Evolutionary conservation across 2,797 vertebrate genomes (phyloP), one percentile per base, ranked within the genome.

Genomic region (Centroberyx gerrardi): DNA sequence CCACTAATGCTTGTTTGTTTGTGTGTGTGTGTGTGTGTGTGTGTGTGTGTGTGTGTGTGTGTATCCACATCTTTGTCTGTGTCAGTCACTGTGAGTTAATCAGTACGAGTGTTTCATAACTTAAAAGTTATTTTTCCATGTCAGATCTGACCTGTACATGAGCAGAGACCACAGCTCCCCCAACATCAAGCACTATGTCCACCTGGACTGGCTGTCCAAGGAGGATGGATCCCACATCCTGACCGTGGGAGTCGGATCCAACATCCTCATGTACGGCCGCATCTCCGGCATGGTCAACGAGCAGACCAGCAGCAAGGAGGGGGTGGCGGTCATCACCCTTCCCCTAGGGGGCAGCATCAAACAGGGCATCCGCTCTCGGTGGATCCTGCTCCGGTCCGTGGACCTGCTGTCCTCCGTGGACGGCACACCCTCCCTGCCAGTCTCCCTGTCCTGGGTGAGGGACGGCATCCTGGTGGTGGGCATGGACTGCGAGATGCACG

Each of bases 401-500:
- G 96, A 98, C 91, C 92, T 99, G 48, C 93, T 99, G 4, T 99
- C 98, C 1, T 99, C 98, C 0, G 96, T 99, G 59, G 98, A 99
- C 22, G 97, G 97, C 31, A 99, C 98, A 0, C 98, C 98, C 28
- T 99, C 97, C 1, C 88, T 99, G 72, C 98, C 98, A 0, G 98
- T 99, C 46, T 99, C 98, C 56, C 93, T 99, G 17, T 99, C 98
- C 65, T 99, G 98, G 98, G 97, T 99, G 64, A 95, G 98, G 85
- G 98, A 99, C 54, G 98, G 98, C 52, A 99, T 99, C 67, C 90
- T 99, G 82, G 98, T 99, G 58, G 96, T 99, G 76, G 98, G 98
- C 51, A 99, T 99, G 98, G 98, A 99, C 83, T 99, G 98, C 84
- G 98, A 99, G 91, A 99, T 99, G 98, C 98, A 99, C 0, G 98